A percentile compares a stretch with the other conserved stretches of the same genome.
These are phyloP conservation scores for Agriotes lineatus DNA, from an alignment of 2,888 invertebrate genomes.

Conservation along the genomic window DNA sequence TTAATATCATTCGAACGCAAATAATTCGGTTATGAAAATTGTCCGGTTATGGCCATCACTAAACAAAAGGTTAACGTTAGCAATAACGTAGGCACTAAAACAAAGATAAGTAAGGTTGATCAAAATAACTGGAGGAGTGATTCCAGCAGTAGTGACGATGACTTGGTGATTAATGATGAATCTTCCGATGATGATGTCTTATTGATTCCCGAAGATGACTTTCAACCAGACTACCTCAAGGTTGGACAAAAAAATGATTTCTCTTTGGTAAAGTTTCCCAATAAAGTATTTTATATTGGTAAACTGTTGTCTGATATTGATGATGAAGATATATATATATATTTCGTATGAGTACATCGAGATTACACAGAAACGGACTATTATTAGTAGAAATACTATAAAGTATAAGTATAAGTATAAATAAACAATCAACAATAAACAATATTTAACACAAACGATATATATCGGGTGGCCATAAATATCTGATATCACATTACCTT, in stretches of 20 bases:
- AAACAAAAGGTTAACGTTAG: background rate
- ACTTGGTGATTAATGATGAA: conserved; percentile 13
- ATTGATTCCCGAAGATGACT: conserved; percentile 26
- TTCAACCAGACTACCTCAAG: conserved; percentile 26
- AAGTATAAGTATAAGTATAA: too few relatives aligned
- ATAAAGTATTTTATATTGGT: conserved; percentile 34
- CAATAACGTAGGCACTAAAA: conserved; percentile 15
- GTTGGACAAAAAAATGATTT: conserved; percentile 33
- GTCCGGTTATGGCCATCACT: too few relatives aligned
- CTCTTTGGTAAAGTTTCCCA: conserved; percentile 31
- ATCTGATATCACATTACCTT: too few relatives aligned
- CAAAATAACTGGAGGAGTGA: conserved; percentile 22
- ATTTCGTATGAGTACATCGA: too few relatives aligned
- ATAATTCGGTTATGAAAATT: too few relatives aligned
- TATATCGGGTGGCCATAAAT: too few relatives aligned
- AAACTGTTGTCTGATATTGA: conserved; percentile 33
- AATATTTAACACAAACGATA: too few relatives aligned
- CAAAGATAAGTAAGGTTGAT: conserved; percentile 17
- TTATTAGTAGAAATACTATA: too few relatives aligned
- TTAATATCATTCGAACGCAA: too few relatives aligned
- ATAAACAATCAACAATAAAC: too few relatives aligned
- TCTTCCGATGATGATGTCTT: conserved; percentile 25
- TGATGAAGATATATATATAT: too few relatives aligned
- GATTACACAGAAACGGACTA: too few relatives aligned
- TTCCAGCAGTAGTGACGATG: background rate